Conservation (phyloP, 2,113 vertebrate genomes). For the Rhagologus leucostigma region DNA sequence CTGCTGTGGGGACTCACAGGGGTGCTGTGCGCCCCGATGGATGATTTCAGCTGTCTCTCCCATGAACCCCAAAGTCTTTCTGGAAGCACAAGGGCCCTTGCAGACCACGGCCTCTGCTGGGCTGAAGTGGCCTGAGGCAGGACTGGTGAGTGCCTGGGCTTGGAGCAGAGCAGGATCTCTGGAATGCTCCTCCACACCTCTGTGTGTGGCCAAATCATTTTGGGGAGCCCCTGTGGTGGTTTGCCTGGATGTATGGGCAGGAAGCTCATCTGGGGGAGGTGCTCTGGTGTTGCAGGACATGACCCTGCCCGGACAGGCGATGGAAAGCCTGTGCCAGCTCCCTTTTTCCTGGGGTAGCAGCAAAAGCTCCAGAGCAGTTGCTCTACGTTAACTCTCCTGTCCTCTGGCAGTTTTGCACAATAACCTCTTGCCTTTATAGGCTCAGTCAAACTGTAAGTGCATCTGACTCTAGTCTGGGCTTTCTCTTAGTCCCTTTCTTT, state of each 20-base stretch:
- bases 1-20: not conserved
- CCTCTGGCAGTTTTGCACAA: not conserved
- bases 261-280: not conserved
- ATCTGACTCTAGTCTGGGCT: not conserved
- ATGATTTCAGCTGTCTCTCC: not conserved
- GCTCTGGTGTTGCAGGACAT: accelerated
- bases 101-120: not conserved
- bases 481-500: not conserved
- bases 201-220: accelerated
- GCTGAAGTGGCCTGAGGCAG: not conserved
- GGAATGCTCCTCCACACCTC: not conserved
- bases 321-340: not conserved
- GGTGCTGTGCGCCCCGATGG: not conserved
- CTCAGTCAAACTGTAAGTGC: not conserved
- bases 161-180: not conserved
- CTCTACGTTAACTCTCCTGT: not conserved
- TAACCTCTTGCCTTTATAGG: not conserved
- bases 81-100: not conserved
- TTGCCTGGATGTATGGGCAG: not conserved
- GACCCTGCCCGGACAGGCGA: not conserved
- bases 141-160: accelerated
- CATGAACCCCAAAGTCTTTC: accelerated
- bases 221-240: accelerated
- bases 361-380: not conserved
- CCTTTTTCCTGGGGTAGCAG: not conserved